phyloP scores from a whole-genome alignment of 2,888 invertebrate genomes.

The Drosophila neonasuta region DNA sequence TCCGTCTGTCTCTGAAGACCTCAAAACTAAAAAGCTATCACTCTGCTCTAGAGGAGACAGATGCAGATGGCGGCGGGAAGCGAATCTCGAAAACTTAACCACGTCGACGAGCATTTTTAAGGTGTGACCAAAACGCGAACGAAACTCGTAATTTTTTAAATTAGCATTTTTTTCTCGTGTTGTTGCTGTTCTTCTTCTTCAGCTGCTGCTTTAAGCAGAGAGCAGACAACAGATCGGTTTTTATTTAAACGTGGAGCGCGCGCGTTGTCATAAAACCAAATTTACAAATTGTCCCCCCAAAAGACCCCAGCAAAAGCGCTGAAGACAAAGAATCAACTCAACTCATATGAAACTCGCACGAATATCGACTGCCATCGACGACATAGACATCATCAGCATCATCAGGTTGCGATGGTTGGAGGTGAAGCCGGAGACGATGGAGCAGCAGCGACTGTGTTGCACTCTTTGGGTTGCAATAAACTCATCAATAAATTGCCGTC shows the following conservation, averaged over 20 bases:
- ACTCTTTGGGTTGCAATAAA: constrained; percentile 74
- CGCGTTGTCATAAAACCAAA: constrained; percentile 78
- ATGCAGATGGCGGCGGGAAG: constrained; percentile 4
- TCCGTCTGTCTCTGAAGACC: constrained; percentile 9
- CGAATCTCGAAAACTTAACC: constrained; percentile 33
- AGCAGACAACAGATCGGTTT: constrained; percentile 60
- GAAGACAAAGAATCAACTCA: constrained; percentile 75
- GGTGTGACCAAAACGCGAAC: constrained; percentile 79
- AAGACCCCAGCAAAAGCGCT: constrained; percentile 10
- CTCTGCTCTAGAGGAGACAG: background rate
- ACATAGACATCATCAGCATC: constrained; percentile 77
- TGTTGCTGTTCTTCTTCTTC: constrained; percentile 9
- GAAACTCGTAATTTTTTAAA: constrained; percentile 80
- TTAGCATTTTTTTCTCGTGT: constrained; percentile 72
- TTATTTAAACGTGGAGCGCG: constrained; percentile 70
- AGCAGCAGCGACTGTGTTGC: constrained; percentile 23
- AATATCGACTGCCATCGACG: constrained; percentile 13
- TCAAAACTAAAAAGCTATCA: constrained; percentile 7
- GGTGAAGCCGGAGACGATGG: constrained; percentile 17
- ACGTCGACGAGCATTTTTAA: constrained; percentile 65
- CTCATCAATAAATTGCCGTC: constrained; percentile 81
- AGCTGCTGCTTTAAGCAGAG: constrained; percentile 1
- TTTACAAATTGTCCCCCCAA: constrained; percentile 79
- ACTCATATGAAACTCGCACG: constrained; percentile 50
- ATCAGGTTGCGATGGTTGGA: constrained; percentile 37